Evolutionary conservation across 2,888 invertebrate genomes (phyloP).

Genomic region (Tolmerus cingulatus): DNA sequence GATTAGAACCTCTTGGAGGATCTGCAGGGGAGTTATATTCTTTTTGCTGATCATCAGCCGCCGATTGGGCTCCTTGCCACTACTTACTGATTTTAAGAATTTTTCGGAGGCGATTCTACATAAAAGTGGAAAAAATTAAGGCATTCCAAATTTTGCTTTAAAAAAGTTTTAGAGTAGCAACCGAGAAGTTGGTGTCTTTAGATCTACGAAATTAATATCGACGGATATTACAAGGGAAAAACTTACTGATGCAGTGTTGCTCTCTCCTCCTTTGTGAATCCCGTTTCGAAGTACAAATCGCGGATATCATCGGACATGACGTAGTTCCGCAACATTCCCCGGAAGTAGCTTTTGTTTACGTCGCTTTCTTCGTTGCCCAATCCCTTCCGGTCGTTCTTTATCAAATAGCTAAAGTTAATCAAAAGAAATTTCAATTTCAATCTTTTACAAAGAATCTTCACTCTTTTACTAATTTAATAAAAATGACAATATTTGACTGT

Average conservation of each 20-base stretch:
- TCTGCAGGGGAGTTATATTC: slow-evolving; percentile 52
- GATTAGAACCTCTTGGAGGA: slow-evolving; percentile 56
- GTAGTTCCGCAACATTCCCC: slow-evolving; percentile 60
- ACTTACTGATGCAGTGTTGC: slow-evolving; percentile 68
- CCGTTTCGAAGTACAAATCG: slow-evolving; percentile 69
- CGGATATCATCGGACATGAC: slow-evolving; percentile 65
- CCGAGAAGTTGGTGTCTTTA: background rate
- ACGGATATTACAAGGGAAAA: too few species aligned
- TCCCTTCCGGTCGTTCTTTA: slow-evolving; percentile 60
- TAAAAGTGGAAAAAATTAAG: background rate
- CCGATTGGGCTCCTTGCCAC: slow-evolving; percentile 64
- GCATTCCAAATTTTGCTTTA: background rate
- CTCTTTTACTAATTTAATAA: too few species aligned
- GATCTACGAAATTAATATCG: too few species aligned
- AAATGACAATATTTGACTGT: too few species aligned
- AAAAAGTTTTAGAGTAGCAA: too few species aligned
- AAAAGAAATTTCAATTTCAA: background rate
- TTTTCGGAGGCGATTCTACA: slow-evolving; percentile 62
- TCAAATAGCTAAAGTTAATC: slow-evolving; percentile 54
- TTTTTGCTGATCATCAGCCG: slow-evolving; percentile 60
- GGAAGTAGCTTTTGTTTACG: slow-evolving; percentile 54
- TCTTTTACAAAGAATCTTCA: too few species aligned
- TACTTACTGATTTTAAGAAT: slow-evolving; percentile 66
- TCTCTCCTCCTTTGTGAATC: slow-evolving; percentile 73
- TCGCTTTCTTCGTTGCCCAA: slow-evolving; percentile 54